Evolutionary conservation across 2,888 invertebrate genomes (phyloP).

Genomic region (Oxystoma pomonae): DNA sequence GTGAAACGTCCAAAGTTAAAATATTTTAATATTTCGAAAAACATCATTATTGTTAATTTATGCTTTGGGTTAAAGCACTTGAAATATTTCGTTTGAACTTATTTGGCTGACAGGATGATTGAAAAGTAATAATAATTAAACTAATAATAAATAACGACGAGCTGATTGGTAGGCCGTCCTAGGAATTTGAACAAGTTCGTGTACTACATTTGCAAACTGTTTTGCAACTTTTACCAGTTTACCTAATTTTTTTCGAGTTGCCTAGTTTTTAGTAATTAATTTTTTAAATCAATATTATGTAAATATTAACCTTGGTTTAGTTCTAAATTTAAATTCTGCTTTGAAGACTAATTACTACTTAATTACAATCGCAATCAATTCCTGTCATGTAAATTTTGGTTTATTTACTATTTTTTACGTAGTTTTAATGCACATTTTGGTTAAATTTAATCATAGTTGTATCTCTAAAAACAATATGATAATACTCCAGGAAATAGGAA

Average conservation of each 20-base stretch:
- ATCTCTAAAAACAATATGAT: too few relatives aligned
- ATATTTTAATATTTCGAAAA: too few relatives aligned
- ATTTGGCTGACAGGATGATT: neutral
- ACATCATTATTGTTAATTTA: too few relatives aligned
- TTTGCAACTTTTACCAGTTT: slow-evolving; percentile 1
- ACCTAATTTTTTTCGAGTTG: neutral
- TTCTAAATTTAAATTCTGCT: neutral
- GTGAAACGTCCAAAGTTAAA: too few relatives aligned
- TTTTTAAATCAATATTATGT: neutral
- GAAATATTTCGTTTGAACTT: neutral
- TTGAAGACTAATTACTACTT: neutral
- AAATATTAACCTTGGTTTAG: neutral
- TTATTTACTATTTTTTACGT: neutral
- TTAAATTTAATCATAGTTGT: too few relatives aligned
- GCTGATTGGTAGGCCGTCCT: slow-evolving; percentile 12
- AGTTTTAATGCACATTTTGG: too few relatives aligned
- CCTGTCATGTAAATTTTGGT: neutral
- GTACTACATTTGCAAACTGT: slow-evolving; percentile 6
- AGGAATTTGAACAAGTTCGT: slow-evolving; percentile 23
- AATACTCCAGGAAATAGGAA: too few relatives aligned
- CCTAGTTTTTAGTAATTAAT: neutral
- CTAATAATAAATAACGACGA: neutral
- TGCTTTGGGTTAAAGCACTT: neutral
- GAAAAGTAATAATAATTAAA: neutral
- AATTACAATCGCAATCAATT: neutral